Conservation (phyloP, 37 sponge, comb jelly and placozoan genomes). For the Spongilla lacustris region DNA sequence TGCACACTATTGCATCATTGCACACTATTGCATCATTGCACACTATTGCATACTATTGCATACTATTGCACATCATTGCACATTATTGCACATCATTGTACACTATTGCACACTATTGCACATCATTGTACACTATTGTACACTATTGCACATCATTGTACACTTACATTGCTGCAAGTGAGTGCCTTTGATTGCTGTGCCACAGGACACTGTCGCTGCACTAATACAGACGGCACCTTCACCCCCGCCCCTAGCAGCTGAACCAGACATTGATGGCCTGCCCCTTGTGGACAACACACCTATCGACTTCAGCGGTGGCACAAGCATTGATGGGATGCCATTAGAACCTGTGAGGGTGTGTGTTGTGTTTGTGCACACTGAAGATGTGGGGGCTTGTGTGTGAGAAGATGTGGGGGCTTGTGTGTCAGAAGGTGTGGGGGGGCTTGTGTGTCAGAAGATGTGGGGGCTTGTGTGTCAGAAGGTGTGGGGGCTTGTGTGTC, state of each 20-base stretch:
- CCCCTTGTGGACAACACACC: conserved; percentile 59
- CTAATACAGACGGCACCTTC: conserved; percentile 36
- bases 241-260: neutral
- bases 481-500: no score
- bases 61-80: neutral
- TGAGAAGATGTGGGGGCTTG: no score
- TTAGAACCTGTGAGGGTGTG: neutral
- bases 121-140: neutral
- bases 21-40: no score
- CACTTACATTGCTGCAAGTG: neutral
- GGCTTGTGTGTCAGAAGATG: no score
- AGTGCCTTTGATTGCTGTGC: neutral
- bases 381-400: no score
- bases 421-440: no score
- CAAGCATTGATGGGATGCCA: conserved; percentile 47
- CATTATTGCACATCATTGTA: no score
- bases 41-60: neutral
- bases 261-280: conserved; percentile 60
- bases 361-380: no score
- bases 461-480: no score
- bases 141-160: neutral
- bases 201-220: conserved; percentile 76
- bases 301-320: conserved; percentile 69
- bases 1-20: no score
- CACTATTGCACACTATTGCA: neutral